Conservation (phyloP, 2,797 vertebrate species). For the Ctenopoma multispine region DNA sequence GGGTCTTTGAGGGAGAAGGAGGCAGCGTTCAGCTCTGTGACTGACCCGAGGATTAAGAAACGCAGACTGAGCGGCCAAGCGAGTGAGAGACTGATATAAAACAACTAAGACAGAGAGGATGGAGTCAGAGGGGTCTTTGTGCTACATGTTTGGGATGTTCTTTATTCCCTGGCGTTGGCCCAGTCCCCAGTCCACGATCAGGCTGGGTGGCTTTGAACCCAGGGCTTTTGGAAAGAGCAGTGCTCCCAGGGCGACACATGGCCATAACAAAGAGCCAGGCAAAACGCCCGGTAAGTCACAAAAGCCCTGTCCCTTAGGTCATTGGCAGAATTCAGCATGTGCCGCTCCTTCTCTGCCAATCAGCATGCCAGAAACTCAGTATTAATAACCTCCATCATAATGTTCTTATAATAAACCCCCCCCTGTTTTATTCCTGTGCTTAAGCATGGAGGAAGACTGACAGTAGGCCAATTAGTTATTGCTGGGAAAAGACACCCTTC, state of each 20-base stretch:
- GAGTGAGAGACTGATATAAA: slow-evolving; percentile 26
- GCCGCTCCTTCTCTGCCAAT: slow-evolving; percentile 47
- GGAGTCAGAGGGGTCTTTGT: slow-evolving; percentile 65
- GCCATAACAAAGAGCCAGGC: slow-evolving; percentile 74
- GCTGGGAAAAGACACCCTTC: not conserved
- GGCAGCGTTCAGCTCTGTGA: slow-evolving; percentile 18
- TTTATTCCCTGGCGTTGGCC: slow-evolving; percentile 61
- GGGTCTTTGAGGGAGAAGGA: slow-evolving; percentile 35
- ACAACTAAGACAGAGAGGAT: slow-evolving; percentile 16
- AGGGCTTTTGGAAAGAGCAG: slow-evolving; percentile 71
- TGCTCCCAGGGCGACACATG: slow-evolving; percentile 75
- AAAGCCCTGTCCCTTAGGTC: slow-evolving; percentile 72
- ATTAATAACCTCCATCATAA: slow-evolving; percentile 66
- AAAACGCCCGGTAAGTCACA: slow-evolving; percentile 72
- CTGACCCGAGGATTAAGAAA: slow-evolving; percentile 39
- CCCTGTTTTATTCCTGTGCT: slow-evolving; percentile 43
- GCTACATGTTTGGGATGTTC: slow-evolving; percentile 67
- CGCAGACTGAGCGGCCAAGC: slow-evolving; percentile 19
- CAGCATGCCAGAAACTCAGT: slow-evolving; percentile 43
- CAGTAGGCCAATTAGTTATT: slow-evolving; percentile 51
- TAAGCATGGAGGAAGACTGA: slow-evolving; percentile 14
- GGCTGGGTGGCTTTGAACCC: slow-evolving; percentile 64
- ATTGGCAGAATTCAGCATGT: slow-evolving; percentile 64
- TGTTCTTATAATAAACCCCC: slow-evolving; percentile 61
- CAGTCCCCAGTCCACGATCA: slow-evolving; percentile 51